These are phyloP conservation scores for Athripsodes cinereus DNA, from an alignment of 2,888 invertebrate species.

Conservation along the genomic window DNA sequence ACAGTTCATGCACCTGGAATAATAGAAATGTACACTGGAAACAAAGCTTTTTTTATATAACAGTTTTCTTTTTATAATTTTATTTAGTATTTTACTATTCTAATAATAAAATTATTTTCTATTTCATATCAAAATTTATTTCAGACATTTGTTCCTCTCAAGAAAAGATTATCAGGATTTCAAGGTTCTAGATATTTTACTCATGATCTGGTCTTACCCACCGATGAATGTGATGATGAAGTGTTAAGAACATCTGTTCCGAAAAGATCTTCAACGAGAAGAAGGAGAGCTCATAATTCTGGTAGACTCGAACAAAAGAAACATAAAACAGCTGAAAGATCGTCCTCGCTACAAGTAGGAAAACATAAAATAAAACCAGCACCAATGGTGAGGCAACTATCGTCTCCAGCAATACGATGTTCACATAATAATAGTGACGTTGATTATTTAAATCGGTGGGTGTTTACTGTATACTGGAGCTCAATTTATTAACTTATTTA, in stretches of 20 bases:
- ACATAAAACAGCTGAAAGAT: conserved; percentile 32
- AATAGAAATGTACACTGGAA: too few species aligned
- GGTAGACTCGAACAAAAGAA: conserved; percentile 24
- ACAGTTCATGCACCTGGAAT: too few species aligned
- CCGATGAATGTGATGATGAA: conserved; percentile 52
- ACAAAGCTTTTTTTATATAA: too few species aligned
- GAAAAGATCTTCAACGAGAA: conserved; percentile 31
- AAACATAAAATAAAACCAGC: conserved; percentile 31
- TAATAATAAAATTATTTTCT: too few species aligned
- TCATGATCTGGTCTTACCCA: conserved; percentile 55
- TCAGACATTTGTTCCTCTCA: conserved; percentile 39
- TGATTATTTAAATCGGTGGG: background rate
- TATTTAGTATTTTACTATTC: too few species aligned
- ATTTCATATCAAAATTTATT: conserved; percentile 11
- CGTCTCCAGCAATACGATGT: conserved; percentile 39
- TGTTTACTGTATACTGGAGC: background rate
- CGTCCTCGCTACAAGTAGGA: conserved; percentile 36
- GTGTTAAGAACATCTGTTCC: conserved; percentile 32
- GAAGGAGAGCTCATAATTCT: conserved; percentile 17
- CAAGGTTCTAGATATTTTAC: conserved; percentile 45
- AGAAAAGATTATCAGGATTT: conserved; percentile 39
- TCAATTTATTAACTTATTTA: too few species aligned
- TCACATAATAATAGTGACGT: conserved; percentile 8
- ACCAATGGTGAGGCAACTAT: conserved; percentile 44
- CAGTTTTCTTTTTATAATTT: too few species aligned